Conservation (phyloP, 2,888 invertebrate species). For the Pomacea canaliculata region DNA sequence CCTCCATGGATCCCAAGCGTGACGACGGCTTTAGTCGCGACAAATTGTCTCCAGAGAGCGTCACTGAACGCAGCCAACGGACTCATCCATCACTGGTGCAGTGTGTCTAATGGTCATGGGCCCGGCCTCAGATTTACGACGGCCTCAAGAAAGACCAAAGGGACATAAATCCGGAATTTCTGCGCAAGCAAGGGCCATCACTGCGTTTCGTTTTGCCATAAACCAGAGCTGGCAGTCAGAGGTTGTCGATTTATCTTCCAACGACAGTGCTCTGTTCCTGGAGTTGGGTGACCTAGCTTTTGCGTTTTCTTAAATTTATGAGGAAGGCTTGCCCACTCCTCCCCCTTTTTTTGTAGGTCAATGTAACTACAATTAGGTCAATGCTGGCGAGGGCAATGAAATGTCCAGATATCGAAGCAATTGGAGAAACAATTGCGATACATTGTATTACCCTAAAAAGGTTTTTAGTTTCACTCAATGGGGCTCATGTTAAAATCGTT, state of each 20-base stretch:
- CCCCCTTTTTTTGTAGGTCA: too few relatives aligned
- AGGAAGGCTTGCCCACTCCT: too few relatives aligned
- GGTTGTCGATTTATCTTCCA: conserved; percentile 16
- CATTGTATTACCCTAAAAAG: too few relatives aligned
- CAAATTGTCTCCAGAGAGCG: conserved; percentile 1
- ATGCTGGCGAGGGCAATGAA: too few relatives aligned
- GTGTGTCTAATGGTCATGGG: not conserved
- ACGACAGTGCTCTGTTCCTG: conserved; percentile 10
- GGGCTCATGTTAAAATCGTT: too few relatives aligned
- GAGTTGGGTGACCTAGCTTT: too few relatives aligned
- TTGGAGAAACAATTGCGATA: too few relatives aligned
- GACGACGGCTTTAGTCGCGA: not conserved
- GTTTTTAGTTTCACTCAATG: too few relatives aligned
- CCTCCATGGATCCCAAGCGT: not conserved
- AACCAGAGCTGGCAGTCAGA: conserved; percentile 14
- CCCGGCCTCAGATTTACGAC: not conserved
- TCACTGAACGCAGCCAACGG: not conserved
- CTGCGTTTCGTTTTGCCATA: conserved; percentile 14
- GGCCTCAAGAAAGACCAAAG: not conserved
- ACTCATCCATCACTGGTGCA: not conserved
- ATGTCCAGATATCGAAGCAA: too few relatives aligned
- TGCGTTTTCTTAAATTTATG: too few relatives aligned
- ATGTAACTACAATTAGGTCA: too few relatives aligned
- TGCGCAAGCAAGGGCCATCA: conserved; percentile 8
- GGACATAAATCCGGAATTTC: conserved; percentile 4